These are phyloP conservation scores for Brachyhypopomus occidentalis DNA, from an alignment of 2,113 vertebrate genomes.

Conservation along the genomic window DNA sequence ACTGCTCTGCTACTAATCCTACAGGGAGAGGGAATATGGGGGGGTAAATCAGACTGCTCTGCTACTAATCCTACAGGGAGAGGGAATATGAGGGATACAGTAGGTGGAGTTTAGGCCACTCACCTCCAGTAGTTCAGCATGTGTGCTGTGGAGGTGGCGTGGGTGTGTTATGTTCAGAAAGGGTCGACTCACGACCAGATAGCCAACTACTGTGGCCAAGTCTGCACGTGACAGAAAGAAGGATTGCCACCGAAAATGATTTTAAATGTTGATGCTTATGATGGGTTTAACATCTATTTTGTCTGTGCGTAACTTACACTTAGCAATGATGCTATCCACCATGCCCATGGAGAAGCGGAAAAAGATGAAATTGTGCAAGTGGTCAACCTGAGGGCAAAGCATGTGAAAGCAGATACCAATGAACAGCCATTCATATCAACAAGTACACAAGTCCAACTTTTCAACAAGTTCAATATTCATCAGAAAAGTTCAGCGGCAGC, in stretches of 20 bases:
- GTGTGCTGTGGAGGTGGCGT: constrained; percentile 84
- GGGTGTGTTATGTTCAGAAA: constrained; percentile 86
- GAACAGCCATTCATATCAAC: not conserved
- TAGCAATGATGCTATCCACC: constrained; percentile 92
- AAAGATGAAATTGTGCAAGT: constrained; percentile 94
- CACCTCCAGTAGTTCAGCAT: constrained; percentile 93
- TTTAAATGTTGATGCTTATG: not conserved
- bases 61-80: no score
- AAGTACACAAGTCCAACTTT: not conserved
- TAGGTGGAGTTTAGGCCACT: constrained; percentile 24
- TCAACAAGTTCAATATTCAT: not conserved
- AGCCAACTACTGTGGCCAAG: constrained; percentile 93
- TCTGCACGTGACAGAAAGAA: constrained; percentile 73
- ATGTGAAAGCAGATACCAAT: not conserved
- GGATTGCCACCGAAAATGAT: not conserved
- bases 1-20: not conserved
- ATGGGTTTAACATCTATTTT: not conserved
- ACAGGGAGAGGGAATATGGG: no score
- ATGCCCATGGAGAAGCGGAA: constrained; percentile 99
- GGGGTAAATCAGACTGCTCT: no score
- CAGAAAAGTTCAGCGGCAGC: not conserved
- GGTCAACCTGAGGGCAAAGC: constrained; percentile 82
- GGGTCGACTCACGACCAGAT: constrained; percentile 92
- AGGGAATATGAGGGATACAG: no score
- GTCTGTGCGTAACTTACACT: constrained; percentile 82